Evolutionary conservation across 2,113 vertebrate genomes (phyloP).

Genomic region (Dermatemys mawii): DNA sequence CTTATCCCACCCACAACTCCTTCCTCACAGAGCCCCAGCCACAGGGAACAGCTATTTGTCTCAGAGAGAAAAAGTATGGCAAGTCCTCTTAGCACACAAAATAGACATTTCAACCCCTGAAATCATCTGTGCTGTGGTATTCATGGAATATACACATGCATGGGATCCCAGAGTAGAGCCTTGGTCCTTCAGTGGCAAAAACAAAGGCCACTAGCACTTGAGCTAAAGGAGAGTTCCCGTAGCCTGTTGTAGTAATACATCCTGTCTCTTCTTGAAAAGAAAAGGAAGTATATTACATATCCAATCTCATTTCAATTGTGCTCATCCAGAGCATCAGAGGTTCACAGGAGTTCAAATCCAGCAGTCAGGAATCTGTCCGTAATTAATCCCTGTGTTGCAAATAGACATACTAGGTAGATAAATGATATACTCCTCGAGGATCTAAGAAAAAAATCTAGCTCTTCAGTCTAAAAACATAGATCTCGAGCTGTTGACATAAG

Average conservation of each 20-base stretch:
- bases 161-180: neutral
- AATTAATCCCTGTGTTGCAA: neutral
- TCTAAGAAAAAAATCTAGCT: neutral
- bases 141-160: neutral
- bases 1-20: neutral
- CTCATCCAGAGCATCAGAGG: neutral
- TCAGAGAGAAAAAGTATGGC: neutral
- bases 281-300: neutral
- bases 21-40: neutral
- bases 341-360: neutral
- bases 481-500: neutral
- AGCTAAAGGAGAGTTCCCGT: neutral
- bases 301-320: neutral
- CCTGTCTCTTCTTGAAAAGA: neutral
- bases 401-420: neutral
- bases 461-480: neutral
- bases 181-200: neutral
- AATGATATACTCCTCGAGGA: neutral
- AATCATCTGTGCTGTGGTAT: neutral
- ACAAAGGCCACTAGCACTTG: rapidly evolving
- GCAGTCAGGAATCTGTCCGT: neutral
- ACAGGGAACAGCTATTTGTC: neutral
- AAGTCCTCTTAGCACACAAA: neutral
- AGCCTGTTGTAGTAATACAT: neutral
- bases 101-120: rapidly evolving